A percentile compares a stretch with the other conserved stretches of the same genome.
Conservation (phyloP, 1,140 invertebrate species). For the Sinella curviseta region DNA sequence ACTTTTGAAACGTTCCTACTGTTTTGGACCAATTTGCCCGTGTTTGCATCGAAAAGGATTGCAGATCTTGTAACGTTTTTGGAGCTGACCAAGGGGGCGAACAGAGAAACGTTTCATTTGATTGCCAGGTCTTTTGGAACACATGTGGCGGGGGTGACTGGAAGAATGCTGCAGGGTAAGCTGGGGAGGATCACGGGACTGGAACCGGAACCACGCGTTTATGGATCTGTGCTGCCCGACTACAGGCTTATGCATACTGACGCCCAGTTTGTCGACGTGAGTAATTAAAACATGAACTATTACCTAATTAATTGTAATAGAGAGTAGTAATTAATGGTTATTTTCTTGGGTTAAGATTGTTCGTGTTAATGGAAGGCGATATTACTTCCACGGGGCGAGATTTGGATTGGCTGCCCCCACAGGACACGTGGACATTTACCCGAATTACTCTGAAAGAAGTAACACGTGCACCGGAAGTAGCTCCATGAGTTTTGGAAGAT, state of each 20-base stretch:
- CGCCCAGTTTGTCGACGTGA: constrained; percentile 38
- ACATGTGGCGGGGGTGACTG: constrained; percentile 40
- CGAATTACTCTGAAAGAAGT: constrained; percentile 7
- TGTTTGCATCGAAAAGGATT: constrained; percentile 17
- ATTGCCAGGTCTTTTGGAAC: constrained; percentile 37
- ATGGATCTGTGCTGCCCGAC: constrained; percentile 11
- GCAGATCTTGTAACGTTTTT: constrained; percentile 34
- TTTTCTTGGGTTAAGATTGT: too few relatives aligned
- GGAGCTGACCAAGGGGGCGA: not conserved
- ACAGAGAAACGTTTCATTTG: constrained; percentile 29
- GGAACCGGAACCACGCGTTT: constrained; percentile 28
- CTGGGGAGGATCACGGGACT: constrained; percentile 38
- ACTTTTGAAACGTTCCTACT: constrained; percentile 23
- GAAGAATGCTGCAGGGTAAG: constrained; percentile 12
- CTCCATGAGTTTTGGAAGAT: not conserved
- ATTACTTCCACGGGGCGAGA: constrained; percentile 26
- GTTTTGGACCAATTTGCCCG: constrained; percentile 33
- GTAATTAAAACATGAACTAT: not conserved
- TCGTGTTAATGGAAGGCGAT: constrained; percentile 37
- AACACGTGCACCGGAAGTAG: not conserved
- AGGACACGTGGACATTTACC: constrained; percentile 30
- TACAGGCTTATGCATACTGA: constrained; percentile 26
- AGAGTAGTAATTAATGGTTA: too few relatives aligned
- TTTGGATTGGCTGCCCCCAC: constrained; percentile 29
- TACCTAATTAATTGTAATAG: too few relatives aligned